These are phyloP conservation scores for Macroramphosus scolopax DNA, from an alignment of 2,797 vertebrate genomes.

Conservation along the genomic window DNA sequence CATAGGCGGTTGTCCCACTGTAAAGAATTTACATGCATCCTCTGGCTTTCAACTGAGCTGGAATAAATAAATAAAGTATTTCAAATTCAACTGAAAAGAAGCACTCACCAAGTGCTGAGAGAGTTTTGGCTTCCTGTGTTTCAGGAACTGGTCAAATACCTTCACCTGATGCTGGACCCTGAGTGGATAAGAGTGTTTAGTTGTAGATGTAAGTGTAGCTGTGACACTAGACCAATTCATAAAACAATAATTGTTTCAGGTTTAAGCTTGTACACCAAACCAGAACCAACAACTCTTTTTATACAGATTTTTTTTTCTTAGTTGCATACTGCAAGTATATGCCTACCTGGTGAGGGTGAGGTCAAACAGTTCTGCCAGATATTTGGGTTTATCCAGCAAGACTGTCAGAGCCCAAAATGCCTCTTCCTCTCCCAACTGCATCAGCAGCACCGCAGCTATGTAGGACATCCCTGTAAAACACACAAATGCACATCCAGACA, in stretches of 20 bases:
- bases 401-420: conserved; percentile 77
- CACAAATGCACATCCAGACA: no score
- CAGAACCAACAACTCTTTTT: not conserved
- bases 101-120: conserved; percentile 74
- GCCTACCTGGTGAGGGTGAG: conserved; percentile 73
- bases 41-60: not conserved
- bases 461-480: conserved; percentile 75
- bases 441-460: conserved; percentile 78
- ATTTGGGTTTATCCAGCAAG: conserved; percentile 75
- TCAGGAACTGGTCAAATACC: conserved; percentile 76
- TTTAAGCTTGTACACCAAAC: no score
- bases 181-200: conserved; percentile 8
- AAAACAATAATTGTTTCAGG: no score
- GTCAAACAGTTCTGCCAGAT: conserved; percentile 73
- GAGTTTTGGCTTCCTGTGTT: conserved; percentile 74
- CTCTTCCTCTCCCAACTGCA: conserved; percentile 78
- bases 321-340: not conserved
- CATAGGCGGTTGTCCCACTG: no score
- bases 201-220: no score
- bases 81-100: not conserved
- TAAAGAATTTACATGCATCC: no score
- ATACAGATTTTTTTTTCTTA: not conserved
- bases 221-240: not conserved
- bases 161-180: conserved; percentile 76
- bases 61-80: no score